Conservation (phyloP, 2,888 invertebrate genomes). For the Bellardia bayeri region DNA sequence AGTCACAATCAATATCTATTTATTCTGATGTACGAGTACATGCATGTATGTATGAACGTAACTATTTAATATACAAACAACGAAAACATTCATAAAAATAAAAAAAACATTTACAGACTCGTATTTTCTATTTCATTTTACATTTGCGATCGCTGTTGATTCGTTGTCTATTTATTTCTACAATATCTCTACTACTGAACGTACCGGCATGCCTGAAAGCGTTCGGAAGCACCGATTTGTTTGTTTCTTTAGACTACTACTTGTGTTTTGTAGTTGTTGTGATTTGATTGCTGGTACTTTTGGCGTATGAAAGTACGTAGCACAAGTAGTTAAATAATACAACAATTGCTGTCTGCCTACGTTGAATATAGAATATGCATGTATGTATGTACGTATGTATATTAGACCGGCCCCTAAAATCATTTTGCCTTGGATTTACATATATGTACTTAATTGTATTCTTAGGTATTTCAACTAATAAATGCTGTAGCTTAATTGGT, state of each 20-base stretch:
- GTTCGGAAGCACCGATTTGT: slow-evolving; percentile 38
- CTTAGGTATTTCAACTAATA: too few species aligned
- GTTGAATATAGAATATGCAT: not conserved
- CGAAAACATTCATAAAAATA: not conserved
- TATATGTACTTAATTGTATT: too few species aligned
- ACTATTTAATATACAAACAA: not conserved
- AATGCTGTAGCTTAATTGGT: too few species aligned
- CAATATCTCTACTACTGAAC: slow-evolving; percentile 54
- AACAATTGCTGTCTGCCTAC: slow-evolving; percentile 1
- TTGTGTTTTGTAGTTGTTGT: slow-evolving; percentile 7
- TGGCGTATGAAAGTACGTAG: not conserved
- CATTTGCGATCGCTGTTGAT: slow-evolving; percentile 27
- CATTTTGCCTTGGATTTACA: too few species aligned
- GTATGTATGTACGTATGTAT: not conserved
- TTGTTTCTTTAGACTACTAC: slow-evolving; percentile 26
- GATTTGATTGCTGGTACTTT: not conserved
- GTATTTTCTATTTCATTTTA: not conserved
- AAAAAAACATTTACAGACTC: not conserved
- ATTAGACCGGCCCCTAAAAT: not conserved
- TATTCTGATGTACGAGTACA: not conserved
- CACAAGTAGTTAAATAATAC: not conserved
- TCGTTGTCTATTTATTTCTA: slow-evolving; percentile 47
- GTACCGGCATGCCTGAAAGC: slow-evolving; percentile 9
- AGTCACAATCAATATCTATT: slow-evolving; percentile 6
- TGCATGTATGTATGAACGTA: not conserved